Evolutionary conservation across 2,888 invertebrate genomes (phyloP).

Genomic region (Volucella bombylans): DNA sequence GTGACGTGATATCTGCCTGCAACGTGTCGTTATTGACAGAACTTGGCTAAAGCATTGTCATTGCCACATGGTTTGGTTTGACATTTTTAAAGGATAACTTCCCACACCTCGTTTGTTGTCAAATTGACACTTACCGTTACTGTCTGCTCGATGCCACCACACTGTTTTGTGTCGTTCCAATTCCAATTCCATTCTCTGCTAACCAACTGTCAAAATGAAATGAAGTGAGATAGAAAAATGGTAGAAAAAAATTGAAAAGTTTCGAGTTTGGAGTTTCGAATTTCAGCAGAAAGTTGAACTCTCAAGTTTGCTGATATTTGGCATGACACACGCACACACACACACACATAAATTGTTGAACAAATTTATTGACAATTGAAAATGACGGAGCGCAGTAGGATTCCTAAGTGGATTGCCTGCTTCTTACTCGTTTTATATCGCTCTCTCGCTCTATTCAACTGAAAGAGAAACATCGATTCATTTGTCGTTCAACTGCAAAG

Average conservation of each 20-base stretch:
- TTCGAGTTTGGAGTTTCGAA: slow-evolving; percentile 24
- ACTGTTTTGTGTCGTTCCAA: neutral
- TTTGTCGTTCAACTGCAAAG: slow-evolving; percentile 43
- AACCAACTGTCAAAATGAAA: slow-evolving; percentile 28
- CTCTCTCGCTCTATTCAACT: too few species aligned
- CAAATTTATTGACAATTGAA: slow-evolving; percentile 66
- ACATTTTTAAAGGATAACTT: slow-evolving; percentile 24
- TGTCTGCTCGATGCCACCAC: slow-evolving; percentile 13
- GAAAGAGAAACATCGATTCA: neutral
- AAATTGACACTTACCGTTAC: slow-evolving; percentile 41
- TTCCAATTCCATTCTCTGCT: neutral
- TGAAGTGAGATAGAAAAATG: slow-evolving; percentile 14
- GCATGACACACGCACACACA: neutral
- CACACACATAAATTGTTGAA: slow-evolving; percentile 40
- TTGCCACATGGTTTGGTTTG: slow-evolving; percentile 15
- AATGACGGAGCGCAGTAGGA: neutral
- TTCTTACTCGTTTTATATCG: too few species aligned
- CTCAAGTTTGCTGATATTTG: slow-evolving; percentile 36
- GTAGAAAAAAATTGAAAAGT: too few species aligned
- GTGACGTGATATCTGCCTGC: slow-evolving; percentile 27
- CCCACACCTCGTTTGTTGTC: slow-evolving; percentile 49
- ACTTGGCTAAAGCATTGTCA: neutral
- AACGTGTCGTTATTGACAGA: neutral
- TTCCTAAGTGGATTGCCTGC: neutral
- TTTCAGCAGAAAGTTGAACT: slow-evolving; percentile 9